These are phyloP conservation scores for Saturnia pavonia DNA, from an alignment of 2,888 invertebrate species.

Conservation along the genomic window DNA sequence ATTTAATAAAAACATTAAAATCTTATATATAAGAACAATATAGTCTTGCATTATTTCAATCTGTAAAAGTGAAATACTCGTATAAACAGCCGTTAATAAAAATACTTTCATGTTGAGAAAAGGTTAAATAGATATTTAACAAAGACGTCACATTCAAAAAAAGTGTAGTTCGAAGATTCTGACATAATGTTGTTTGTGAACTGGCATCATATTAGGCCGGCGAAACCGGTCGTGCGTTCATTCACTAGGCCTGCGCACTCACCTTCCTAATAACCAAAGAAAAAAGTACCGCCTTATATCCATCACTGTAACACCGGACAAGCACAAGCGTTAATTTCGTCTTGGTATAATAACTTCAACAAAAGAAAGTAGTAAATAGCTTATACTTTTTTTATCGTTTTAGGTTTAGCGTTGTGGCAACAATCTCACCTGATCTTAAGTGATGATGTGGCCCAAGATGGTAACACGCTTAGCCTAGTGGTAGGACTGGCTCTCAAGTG, in stretches of 20 bases:
- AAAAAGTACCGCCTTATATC: slow-evolving; percentile 21
- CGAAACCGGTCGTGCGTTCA: slow-evolving; percentile 49
- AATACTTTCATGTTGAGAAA: background rate
- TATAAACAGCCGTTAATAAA: background rate
- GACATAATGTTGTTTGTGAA: slow-evolving; percentile 36
- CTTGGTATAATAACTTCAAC: background rate
- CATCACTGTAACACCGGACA: background rate
- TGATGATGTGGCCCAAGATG: no score
- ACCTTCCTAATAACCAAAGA: slow-evolving; percentile 35
- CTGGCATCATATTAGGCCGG: slow-evolving; percentile 39
- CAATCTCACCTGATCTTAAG: no score
- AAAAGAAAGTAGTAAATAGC: background rate
- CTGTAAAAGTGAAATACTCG: background rate
- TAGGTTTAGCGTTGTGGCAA: no score
- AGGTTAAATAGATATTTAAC: background rate
- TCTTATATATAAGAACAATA: background rate
- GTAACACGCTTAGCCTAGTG: no score
- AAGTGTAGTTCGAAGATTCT: slow-evolving; percentile 18
- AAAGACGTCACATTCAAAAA: slow-evolving; percentile 13
- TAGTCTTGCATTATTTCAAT: background rate
- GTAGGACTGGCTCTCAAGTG: no score
- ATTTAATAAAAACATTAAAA: background rate
- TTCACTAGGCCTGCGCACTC: slow-evolving; percentile 42
- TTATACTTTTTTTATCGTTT: no score
- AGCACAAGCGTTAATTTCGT: background rate